phyloP scores from a whole-genome alignment of 64 coral and sea anemone species.

The Montipora cactus region DNA sequence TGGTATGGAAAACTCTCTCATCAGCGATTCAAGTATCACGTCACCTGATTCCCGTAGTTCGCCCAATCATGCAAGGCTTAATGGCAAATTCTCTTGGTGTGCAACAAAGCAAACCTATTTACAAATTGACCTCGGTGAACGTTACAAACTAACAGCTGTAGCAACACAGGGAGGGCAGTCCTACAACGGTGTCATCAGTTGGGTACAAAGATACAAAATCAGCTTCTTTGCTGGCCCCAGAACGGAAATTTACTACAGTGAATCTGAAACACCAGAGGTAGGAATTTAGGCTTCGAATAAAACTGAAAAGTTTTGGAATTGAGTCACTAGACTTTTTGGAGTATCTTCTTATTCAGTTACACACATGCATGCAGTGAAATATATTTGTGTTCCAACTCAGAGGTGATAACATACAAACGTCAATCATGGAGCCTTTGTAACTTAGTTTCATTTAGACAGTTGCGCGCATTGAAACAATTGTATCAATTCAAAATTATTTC shows the following conservation, averaged over 20 bases:
- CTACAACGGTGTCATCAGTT: neutral
- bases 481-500: too few relatives aligned
- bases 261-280: neutral
- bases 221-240: neutral
- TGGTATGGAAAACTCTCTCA: constrained; percentile 36
- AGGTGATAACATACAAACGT: too few relatives aligned
- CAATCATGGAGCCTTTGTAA: too few relatives aligned
- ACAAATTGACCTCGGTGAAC: constrained; percentile 22
- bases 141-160: constrained; percentile 31
- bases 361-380: too few relatives aligned
- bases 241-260: constrained; percentile 9
- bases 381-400: too few relatives aligned
- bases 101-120: neutral
- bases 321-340: neutral
- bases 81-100: constrained; percentile 36
- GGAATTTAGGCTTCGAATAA: neutral
- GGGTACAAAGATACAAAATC: constrained; percentile 19
- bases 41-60: neutral
- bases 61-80: neutral
- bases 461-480: too few relatives aligned
- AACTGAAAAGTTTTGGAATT: neutral
- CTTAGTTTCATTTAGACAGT: too few relatives aligned
- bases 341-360: too few relatives aligned
- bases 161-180: constrained; percentile 38
- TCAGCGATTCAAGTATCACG: neutral